phyloP scores from a whole-genome alignment of 1,140 invertebrate species.

The Spodoptera litura region DNA sequence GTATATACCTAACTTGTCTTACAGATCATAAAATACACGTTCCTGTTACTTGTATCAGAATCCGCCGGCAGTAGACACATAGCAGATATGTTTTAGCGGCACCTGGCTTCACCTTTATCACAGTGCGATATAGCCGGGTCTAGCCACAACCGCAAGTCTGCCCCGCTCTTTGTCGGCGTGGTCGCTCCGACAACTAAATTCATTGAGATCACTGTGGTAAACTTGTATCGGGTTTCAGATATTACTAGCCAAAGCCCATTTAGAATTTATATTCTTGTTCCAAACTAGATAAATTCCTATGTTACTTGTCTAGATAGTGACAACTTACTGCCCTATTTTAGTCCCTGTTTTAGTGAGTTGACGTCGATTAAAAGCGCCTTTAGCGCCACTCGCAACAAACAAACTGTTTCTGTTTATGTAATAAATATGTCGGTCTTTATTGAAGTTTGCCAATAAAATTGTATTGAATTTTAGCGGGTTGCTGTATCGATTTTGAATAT shows the following conservation, averaged over 20 bases:
- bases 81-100: constrained; percentile 18
- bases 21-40: constrained; percentile 39
- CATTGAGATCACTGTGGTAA: constrained; percentile 47
- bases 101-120: constrained; percentile 40
- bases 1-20: constrained; percentile 18
- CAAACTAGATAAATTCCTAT: constrained; percentile 25
- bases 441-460: constrained; percentile 27
- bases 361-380: background rate
- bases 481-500: background rate
- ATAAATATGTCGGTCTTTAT: background rate
- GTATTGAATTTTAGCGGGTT: background rate
- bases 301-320: constrained; percentile 23
- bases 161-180: constrained; percentile 51
- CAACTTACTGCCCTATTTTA: constrained; percentile 32
- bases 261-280: constrained; percentile 28
- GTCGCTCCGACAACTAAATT: constrained; percentile 54
- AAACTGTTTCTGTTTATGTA: constrained; percentile 5
- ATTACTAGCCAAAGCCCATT: constrained; percentile 44
- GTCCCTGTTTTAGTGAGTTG: background rate
- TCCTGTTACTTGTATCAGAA: constrained; percentile 15
- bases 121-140: constrained; percentile 14
- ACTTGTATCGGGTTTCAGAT: constrained; percentile 44
- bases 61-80: constrained; percentile 8
- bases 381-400: constrained; percentile 1
- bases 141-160: constrained; percentile 48